phyloP scores from a whole-genome alignment of 2,888 invertebrate species.

The Corythucha ciliata region DNA sequence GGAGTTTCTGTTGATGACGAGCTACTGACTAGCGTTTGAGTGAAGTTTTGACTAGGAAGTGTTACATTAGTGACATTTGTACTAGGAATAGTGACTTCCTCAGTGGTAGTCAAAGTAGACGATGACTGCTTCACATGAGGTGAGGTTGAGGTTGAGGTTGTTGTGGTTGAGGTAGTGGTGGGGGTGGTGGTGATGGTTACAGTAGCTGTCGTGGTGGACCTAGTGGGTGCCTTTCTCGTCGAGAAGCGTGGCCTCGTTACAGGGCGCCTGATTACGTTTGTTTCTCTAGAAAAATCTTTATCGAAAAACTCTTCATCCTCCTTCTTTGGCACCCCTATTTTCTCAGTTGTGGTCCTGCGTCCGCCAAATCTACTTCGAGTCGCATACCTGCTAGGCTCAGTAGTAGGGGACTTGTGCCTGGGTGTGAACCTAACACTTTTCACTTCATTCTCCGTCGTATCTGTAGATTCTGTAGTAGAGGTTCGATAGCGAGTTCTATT shows the following conservation, averaged over 20 bases:
- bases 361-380: constrained; percentile 1
- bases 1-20: too few relatives aligned
- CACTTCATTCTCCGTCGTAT: neutral
- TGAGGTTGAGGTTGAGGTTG: constrained; percentile 1
- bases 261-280: constrained; percentile 25
- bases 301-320: constrained; percentile 24
- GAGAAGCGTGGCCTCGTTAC: constrained; percentile 22
- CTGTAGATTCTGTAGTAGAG: constrained; percentile 9
- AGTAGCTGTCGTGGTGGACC: neutral
- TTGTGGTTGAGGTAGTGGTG: constrained; percentile 8
- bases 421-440: constrained; percentile 14
- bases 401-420: constrained; percentile 3
- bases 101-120: too few relatives aligned
- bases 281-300: constrained; percentile 23
- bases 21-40: too few relatives aligned
- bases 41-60: too few relatives aligned
- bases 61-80: too few relatives aligned
- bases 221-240: constrained; percentile 17
- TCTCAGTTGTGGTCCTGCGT: constrained; percentile 16
- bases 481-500: constrained; percentile 17
- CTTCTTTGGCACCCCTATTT: neutral
- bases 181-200: constrained; percentile 8
- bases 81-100: too few relatives aligned
- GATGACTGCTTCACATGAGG: too few relatives aligned
- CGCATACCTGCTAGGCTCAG: constrained; percentile 5